These are phyloP conservation scores for Nycticorax nycticorax DNA, from an alignment of 2,113 vertebrate species.

Conservation along the genomic window DNA sequence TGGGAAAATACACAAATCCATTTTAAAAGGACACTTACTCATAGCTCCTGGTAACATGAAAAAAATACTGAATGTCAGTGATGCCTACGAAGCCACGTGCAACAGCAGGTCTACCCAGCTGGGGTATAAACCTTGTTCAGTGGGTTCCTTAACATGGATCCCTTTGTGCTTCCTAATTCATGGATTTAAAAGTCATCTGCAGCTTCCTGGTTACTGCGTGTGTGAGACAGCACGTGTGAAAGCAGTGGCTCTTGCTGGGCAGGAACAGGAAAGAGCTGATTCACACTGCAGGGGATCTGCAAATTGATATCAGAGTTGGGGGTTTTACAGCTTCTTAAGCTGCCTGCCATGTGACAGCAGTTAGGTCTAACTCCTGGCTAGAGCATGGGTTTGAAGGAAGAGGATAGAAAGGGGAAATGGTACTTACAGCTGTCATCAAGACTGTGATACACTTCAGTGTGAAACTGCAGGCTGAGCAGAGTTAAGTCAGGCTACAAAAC, in stretches of 20 bases:
- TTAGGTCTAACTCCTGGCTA: neutral
- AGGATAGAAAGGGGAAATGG: neutral
- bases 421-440: neutral
- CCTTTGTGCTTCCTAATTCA: neutral
- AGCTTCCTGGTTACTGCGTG: neutral
- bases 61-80: neutral
- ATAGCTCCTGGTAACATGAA: neutral
- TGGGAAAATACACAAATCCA: neutral
- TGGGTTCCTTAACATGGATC: neutral
- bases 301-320: neutral
- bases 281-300: neutral
- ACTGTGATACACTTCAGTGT: neutral
- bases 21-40: neutral
- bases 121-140: neutral
- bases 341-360: neutral
- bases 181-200: neutral
- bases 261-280: constrained; percentile 27
- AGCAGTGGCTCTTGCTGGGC: neutral
- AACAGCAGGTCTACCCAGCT: neutral
- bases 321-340: neutral
- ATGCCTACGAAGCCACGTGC: rapidly evolving
- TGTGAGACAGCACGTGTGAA: neutral
- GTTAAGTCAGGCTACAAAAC: neutral
- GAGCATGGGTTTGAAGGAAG: neutral
- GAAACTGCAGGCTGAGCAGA: neutral